A percentile compares a stretch with the other conserved stretches of the same genome.
Conservation (phyloP, 2,888 invertebrate species). For the Masnerella sp. region DNA sequence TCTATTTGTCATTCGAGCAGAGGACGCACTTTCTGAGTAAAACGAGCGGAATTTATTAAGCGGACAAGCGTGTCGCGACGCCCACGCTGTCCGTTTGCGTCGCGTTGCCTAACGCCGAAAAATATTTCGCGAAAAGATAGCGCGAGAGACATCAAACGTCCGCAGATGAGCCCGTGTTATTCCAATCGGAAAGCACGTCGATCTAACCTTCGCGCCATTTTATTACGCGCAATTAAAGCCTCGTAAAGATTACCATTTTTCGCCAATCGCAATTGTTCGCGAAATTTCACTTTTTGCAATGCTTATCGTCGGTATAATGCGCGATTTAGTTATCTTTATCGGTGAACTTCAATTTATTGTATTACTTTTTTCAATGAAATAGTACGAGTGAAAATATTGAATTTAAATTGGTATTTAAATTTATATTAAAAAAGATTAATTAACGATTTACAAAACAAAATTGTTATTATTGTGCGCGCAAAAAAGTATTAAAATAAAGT, state of each 20-base stretch:
- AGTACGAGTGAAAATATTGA: no score
- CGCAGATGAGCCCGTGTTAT: constrained; percentile 20
- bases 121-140: constrained; percentile 48
- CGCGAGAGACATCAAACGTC: constrained; percentile 39
- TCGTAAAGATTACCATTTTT: background rate
- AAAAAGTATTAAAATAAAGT: no score
- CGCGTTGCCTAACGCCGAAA: constrained; percentile 47
- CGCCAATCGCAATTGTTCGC: no score
- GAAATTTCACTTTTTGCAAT: no score
- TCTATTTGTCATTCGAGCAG: constrained; percentile 54
- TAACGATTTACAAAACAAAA: no score
- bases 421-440: no score
- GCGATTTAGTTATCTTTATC: no score
- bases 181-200: constrained; percentile 15
- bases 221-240: background rate
- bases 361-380: no score
- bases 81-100: constrained; percentile 50
- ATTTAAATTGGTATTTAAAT: no score
- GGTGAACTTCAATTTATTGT: no score
- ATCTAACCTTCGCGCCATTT: background rate
- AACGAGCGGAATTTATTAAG: constrained; percentile 57
- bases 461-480: no score
- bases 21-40: constrained; percentile 53
- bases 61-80: constrained; percentile 54
- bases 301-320: no score